Conservation (phyloP, 1,140 invertebrate species). For the Lycorma delicatula region DNA sequence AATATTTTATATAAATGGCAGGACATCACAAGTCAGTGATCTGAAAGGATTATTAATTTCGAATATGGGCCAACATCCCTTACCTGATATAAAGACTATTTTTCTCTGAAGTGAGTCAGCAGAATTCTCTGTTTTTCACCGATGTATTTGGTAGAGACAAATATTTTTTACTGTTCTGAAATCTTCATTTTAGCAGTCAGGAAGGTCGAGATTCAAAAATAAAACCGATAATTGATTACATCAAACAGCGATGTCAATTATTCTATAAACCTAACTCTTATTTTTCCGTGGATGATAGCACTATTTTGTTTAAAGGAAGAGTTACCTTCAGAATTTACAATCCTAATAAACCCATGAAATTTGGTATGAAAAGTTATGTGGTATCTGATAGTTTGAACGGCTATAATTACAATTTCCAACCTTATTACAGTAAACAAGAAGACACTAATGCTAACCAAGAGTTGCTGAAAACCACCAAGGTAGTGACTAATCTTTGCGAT, state of each 20-base stretch:
- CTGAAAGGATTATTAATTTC: too few relatives aligned
- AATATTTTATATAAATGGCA: too few relatives aligned
- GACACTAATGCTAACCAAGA: background rate
- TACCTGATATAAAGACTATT: background rate
- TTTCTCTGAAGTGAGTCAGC: background rate
- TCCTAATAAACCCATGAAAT: background rate
- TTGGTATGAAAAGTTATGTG: constrained; percentile 6
- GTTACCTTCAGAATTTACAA: background rate
- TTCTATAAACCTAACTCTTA: background rate
- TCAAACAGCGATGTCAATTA: background rate
- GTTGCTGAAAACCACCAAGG: constrained; percentile 7
- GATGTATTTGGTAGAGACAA: background rate
- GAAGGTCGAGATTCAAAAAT: background rate
- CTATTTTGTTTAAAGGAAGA: background rate
- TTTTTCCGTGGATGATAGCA: background rate
- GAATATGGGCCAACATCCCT: constrained; percentile 2
- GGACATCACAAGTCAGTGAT: too few relatives aligned
- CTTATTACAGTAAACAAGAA: background rate
- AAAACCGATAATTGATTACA: background rate
- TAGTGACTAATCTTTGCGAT: background rate
- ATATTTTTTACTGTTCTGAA: background rate
- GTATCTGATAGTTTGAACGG: background rate
- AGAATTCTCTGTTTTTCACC: background rate
- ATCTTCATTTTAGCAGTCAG: constrained; percentile 4
- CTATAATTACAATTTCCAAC: constrained; percentile 4